Percentiles rank a stretch among this genome's conserved stretches.
Conservation (phyloP, 2,113 vertebrate species). For the Asarcornis scutulata region DNA sequence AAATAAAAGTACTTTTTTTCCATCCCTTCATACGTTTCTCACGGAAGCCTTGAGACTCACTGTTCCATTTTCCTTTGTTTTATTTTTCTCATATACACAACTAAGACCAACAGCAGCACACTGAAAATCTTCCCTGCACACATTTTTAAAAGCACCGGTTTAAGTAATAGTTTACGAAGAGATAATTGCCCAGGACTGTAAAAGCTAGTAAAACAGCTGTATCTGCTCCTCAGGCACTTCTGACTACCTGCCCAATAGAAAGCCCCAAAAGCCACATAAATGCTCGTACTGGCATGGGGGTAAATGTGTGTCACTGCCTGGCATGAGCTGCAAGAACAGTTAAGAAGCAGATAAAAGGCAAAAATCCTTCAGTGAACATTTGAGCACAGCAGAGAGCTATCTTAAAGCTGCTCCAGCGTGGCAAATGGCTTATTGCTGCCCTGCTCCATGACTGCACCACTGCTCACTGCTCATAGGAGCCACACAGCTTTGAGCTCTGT, state of each 20-base stretch:
- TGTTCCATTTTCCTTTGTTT: background rate
- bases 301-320: background rate
- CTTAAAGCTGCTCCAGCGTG: background rate
- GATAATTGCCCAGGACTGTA: background rate
- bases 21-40: background rate
- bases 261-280: background rate
- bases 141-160: background rate
- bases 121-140: accelerated
- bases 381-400: background rate
- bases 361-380: background rate
- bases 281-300: accelerated
- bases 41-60: background rate
- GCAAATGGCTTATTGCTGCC: background rate
- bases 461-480: background rate
- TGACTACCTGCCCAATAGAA: background rate
- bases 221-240: background rate
- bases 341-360: background rate
- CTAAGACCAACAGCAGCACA: background rate
- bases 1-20: background rate
- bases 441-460: background rate
- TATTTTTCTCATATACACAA: background rate
- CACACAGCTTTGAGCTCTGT: background rate
- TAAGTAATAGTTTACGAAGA: background rate
- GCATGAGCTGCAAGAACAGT: background rate
- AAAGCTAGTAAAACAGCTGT: background rate